phyloP scores from a whole-genome alignment of 1,140 invertebrate genomes.

The Drosophila bocki region DNA sequence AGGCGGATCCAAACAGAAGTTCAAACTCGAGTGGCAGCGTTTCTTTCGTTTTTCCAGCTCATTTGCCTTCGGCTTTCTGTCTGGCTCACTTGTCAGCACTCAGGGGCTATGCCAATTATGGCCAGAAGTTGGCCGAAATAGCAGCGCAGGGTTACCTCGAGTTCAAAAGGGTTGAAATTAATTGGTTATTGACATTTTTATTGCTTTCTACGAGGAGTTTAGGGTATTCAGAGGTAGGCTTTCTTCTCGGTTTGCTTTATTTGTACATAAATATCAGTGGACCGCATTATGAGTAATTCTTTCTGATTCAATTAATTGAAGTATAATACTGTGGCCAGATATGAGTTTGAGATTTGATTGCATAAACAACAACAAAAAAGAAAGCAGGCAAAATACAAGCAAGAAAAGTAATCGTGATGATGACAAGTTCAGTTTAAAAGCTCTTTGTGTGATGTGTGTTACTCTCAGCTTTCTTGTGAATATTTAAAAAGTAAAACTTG shows the following conservation, averaged over 20 bases:
- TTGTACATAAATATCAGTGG: slow-evolving; percentile 25
- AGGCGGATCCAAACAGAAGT: slow-evolving; percentile 50
- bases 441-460: slow-evolving; percentile 26
- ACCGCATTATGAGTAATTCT: slow-evolving; percentile 42
- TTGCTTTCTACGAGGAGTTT: neutral
- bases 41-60: slow-evolving; percentile 56
- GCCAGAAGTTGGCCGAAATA: slow-evolving; percentile 1
- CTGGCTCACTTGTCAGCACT: slow-evolving; percentile 41
- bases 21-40: slow-evolving; percentile 53
- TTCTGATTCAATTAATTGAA: slow-evolving; percentile 72
- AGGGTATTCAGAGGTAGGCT: slow-evolving; percentile 13
- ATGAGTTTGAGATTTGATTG: slow-evolving; percentile 42
- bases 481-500: slow-evolving; percentile 49
- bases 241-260: slow-evolving; percentile 27
- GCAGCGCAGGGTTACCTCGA: neutral
- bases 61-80: slow-evolving; percentile 58
- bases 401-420: slow-evolving; percentile 15
- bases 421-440: slow-evolving; percentile 45
- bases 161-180: slow-evolving; percentile 15
- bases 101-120: slow-evolving; percentile 30
- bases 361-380: slow-evolving; percentile 12
- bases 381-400: neutral
- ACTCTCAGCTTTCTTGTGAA: slow-evolving; percentile 21
- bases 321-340: slow-evolving; percentile 35
- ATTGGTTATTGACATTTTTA: slow-evolving; percentile 23